Evolutionary conservation across 2,113 vertebrate genomes (phyloP).

Genomic region (Heterochromis multidens): DNA sequence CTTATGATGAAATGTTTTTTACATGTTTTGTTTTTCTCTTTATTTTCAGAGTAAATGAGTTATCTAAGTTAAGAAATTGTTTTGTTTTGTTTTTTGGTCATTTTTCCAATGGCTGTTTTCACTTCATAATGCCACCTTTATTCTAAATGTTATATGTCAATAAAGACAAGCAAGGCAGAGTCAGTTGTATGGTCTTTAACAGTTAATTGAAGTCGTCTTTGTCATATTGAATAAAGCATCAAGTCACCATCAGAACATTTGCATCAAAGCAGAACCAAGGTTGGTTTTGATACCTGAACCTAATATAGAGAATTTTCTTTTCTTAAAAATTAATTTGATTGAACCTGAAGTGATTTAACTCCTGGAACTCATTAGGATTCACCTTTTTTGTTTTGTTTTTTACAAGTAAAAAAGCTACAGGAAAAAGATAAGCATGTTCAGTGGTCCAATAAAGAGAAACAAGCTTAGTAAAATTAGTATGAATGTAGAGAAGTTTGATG

Average conservation of each 20-base stretch:
- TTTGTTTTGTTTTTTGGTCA: neutral
- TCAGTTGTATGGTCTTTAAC: neutral
- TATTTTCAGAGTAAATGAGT: neutral
- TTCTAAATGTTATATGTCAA: neutral
- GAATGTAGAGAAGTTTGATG: neutral
- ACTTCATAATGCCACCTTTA: neutral
- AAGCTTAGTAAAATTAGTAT: too few relatives aligned
- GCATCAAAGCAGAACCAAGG: neutral
- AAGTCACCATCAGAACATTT: neutral
- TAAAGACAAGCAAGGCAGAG: neutral
- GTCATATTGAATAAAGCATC: neutral
- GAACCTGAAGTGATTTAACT: neutral
- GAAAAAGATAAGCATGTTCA: too few relatives aligned
- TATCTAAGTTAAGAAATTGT: neutral
- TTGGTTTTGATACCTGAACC: neutral
- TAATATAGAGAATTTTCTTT: too few relatives aligned
- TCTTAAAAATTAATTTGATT: neutral
- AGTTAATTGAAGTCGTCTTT: neutral
- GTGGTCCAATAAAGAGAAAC: neutral
- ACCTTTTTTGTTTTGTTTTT: too few relatives aligned
- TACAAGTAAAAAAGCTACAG: too few relatives aligned
- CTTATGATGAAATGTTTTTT: neutral
- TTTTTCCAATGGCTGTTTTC: neutral
- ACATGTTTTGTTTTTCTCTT: neutral
- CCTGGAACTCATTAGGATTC: too few relatives aligned